A percentile compares a stretch with the other conserved stretches of the same genome.
Evolutionary conservation across 1,140 invertebrate genomes (phyloP).

Genomic region (Metopolophium dirhodum): DNA sequence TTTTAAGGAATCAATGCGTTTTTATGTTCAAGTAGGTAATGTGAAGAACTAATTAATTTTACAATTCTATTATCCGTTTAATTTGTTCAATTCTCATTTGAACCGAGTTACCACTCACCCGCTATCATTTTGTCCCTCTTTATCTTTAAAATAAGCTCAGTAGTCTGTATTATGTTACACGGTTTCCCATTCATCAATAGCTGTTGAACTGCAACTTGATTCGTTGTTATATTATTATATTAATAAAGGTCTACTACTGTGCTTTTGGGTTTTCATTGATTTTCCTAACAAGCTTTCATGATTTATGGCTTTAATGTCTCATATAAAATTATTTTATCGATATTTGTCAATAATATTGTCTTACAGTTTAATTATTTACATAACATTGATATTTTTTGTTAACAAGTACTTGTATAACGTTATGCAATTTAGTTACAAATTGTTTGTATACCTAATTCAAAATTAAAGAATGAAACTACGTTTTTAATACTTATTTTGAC

Average conservation of each 20-base stretch:
- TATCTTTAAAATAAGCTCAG: background rate
- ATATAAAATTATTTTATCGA: background rate
- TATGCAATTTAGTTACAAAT: background rate
- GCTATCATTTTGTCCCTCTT: background rate
- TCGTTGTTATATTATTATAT: slow-evolving; percentile 21
- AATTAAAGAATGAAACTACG: background rate
- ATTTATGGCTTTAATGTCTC: background rate
- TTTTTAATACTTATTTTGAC: background rate
- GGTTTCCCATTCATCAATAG: background rate
- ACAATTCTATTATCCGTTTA: background rate
- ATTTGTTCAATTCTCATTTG: background rate
- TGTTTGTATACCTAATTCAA: background rate
- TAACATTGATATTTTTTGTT: background rate
- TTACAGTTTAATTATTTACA: background rate
- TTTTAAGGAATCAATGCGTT: background rate
- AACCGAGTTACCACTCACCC: background rate
- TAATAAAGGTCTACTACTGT: background rate
- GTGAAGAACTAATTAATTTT: background rate
- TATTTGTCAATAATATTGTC: background rate
- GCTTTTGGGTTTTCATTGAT: slow-evolving; percentile 25
- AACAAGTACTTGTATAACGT: too few species aligned
- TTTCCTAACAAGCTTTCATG: slow-evolving; percentile 4
- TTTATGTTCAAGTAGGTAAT: background rate
- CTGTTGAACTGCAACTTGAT: background rate
- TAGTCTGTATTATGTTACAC: background rate